These are phyloP conservation scores for Azorinus chamasolen DNA, from an alignment of 2,888 invertebrate species.

Conservation along the genomic window DNA sequence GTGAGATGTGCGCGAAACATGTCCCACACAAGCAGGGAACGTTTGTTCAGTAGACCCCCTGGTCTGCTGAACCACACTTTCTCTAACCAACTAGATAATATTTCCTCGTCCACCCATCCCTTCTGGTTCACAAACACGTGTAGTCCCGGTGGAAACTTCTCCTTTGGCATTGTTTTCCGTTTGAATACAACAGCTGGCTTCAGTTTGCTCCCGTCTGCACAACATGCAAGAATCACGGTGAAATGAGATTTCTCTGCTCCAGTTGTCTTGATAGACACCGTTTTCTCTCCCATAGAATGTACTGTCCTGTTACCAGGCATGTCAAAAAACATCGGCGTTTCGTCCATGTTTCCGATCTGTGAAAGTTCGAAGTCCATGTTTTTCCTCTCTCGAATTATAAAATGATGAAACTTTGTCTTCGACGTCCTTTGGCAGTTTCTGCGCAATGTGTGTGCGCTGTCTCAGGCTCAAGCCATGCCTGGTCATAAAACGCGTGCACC, in stretches of 20 bases:
- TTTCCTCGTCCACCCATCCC: conserved; percentile 54
- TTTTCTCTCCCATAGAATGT: conserved; percentile 32
- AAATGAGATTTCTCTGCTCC: conserved; percentile 55
- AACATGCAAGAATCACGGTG: conserved; percentile 59
- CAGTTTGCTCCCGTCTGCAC: conserved; percentile 59
- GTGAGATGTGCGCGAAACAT: conserved; percentile 36
- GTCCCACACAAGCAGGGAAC: conserved; percentile 50
- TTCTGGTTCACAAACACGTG: conserved; percentile 38
- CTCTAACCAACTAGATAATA: conserved; percentile 36
- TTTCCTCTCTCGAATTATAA: conserved; percentile 24
- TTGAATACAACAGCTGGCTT: conserved; percentile 60
- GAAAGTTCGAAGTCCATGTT: conserved; percentile 9
- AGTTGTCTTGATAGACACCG: conserved; percentile 36
- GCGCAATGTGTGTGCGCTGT: conserved; percentile 46
- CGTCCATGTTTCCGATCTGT: conserved; percentile 42
- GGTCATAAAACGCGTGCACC: conserved; percentile 37
- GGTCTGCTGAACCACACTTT: conserved; percentile 48
- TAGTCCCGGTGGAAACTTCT: conserved; percentile 46
- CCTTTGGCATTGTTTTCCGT: conserved; percentile 60
- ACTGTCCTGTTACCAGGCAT: conserved; percentile 55
- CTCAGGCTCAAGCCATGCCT: conserved; percentile 6
- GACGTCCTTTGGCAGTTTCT: conserved; percentile 33
- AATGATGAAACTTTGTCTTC: conserved; percentile 44
- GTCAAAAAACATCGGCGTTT: conserved; percentile 54
- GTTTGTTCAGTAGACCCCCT: conserved; percentile 35